These are phyloP conservation scores for Cryptoprocta ferox DNA, from an alignment of 2,797 vertebrate species.

Conservation along the genomic window DNA sequence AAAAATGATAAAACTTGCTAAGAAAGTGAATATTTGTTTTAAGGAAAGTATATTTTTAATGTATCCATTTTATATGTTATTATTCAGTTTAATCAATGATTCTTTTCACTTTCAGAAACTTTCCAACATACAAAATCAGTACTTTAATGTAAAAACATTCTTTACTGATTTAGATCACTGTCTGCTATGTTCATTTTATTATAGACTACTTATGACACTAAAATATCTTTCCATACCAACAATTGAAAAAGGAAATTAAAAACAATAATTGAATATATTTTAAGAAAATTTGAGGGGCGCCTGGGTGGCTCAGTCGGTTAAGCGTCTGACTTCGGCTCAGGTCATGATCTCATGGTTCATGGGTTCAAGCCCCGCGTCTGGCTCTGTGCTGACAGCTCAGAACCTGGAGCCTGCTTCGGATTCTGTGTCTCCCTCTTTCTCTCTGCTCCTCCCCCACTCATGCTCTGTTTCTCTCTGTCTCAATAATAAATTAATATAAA, in stretches of 20 bases:
- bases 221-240: background rate
- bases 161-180: background rate
- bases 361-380: no score
- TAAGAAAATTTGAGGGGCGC: constrained; percentile 18
- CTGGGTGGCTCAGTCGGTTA: no score
- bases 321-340: no score
- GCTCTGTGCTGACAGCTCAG: no score
- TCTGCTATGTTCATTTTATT: background rate
- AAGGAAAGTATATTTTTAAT: background rate
- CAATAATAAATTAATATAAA: no score
- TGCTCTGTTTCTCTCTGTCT: no score
- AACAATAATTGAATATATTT: constrained; percentile 27
- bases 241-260: background rate
- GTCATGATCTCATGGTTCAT: no score
- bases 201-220: background rate
- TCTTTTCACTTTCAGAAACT: background rate
- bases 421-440: no score
- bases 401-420: no score
- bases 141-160: constrained; percentile 24
- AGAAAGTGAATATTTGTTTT: background rate
- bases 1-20: background rate
- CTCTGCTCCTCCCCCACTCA: no score
- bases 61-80: background rate
- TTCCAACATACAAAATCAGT: background rate
- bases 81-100: background rate